A percentile compares a stretch with the other conserved stretches of the same genome.
phyloP scores from a whole-genome alignment of 2,888 invertebrate genomes.

The Brassicogethes aeneus region DNA sequence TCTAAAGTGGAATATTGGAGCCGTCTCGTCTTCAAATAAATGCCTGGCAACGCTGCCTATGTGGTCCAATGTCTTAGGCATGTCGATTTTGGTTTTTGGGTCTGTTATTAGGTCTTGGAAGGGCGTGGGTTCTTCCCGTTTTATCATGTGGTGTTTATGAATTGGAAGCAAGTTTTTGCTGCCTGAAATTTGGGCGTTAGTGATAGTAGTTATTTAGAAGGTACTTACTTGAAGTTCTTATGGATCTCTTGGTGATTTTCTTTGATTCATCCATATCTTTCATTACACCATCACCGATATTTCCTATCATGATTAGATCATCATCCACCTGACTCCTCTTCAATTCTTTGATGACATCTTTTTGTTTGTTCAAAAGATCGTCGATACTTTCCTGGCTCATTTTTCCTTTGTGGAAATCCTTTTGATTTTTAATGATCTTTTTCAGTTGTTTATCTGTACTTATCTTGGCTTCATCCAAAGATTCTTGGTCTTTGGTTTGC shows the following conservation, averaged over 20 bases:
- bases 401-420: neutral
- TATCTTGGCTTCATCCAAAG: neutral
- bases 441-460: neutral
- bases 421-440: neutral
- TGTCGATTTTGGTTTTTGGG: constrained; percentile 32
- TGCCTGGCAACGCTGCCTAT: constrained; percentile 31
- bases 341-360: neutral
- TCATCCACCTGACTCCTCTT: neutral
- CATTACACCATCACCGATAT: neutral
- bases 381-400: neutral
- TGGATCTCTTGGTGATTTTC: too few relatives aligned
- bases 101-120: constrained; percentile 27
- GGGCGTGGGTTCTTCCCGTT: too few relatives aligned
- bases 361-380: neutral
- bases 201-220: too few relatives aligned
- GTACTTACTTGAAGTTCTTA: too few relatives aligned
- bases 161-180: too few relatives aligned
- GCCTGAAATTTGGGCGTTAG: too few relatives aligned
- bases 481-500: too few relatives aligned
- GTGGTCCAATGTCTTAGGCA: constrained; percentile 37
- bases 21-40: constrained; percentile 33
- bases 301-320: neutral
- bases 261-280: neutral
- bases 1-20: constrained; percentile 35
- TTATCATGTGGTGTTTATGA: too few relatives aligned